Base-by-base conservation (phyloP, 2,113 vertebrate genomes). In the Chitala chitala region DNA sequence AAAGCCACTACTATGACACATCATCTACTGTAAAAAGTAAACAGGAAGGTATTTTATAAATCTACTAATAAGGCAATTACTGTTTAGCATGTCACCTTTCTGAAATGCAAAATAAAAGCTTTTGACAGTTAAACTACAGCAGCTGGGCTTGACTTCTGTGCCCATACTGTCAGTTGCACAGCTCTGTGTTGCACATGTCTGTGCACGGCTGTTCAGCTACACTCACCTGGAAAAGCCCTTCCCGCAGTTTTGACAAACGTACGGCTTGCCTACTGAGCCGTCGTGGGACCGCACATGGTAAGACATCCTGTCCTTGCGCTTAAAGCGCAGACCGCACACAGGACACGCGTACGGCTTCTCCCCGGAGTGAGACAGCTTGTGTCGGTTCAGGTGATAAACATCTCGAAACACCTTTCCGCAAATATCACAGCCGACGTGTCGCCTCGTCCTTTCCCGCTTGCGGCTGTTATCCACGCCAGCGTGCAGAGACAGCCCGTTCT, bases 221-320 rank as follows among this genome's bases (percentile, higher is more conserved):
- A 74, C 95, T 95, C 88, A 99, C 97, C 97, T 94, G 80, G 97
- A 99, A 78, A 99, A 99, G 20, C 97, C 96, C 91, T 99, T 99
- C 29, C 96, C 97, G 76, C 97, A 99, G 90, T 94, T 98, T 90
- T 98, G 96, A 84, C 96, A 99, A 84, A 98, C 96, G 82, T 98
- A 99, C 1, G 97, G 97, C 88, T 98, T 98, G 73, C 96, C 97
- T 82, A 98, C 96, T 0, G 96, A 98, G 33, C 96, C 97, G 72
- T 99, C 97, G 2, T 99, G 97, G 61, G 96, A 98, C 36, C 97
- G 93, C 77, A 99, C 96, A 5, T 99, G 97, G 85, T 98, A 98
- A 17, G 96, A 98, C 97, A 99, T 99, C 81, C 97, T 89, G 88
- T 99, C 96, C 82, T 98, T 98, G 38, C 97, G 90, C 86, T 99